A percentile compares a stretch with the other conserved stretches of the same genome.
Conservation (phyloP, 2,888 invertebrate genomes). For the Cheilosia vulpina region DNA sequence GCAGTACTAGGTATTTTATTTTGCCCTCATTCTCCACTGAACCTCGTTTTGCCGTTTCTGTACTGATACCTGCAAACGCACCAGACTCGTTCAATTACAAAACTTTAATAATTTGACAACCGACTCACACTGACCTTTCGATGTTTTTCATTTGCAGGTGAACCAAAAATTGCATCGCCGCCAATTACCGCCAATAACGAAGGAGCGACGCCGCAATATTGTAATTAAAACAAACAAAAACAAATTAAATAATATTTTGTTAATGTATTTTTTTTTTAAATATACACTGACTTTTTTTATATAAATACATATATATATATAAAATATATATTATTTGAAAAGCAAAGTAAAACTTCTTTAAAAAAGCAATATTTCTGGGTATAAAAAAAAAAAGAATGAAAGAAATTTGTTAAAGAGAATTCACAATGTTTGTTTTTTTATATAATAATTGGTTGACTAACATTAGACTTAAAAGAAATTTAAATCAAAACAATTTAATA, state of each 20-base stretch:
- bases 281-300: constrained; percentile 71
- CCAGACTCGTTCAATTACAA: too few relatives aligned
- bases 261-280: constrained; percentile 69
- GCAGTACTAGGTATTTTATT: too few relatives aligned
- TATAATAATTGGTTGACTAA: constrained; percentile 36
- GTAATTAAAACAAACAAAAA: constrained; percentile 78
- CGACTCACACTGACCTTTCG: neutral
- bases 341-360: constrained; percentile 48
- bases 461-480: constrained; percentile 28
- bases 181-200: constrained; percentile 78
- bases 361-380: constrained; percentile 65
- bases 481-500: constrained; percentile 25
- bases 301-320: constrained; percentile 39
- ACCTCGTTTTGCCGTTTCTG: too few relatives aligned
- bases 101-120: neutral
- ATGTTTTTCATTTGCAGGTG: constrained; percentile 78
- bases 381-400: constrained; percentile 26
- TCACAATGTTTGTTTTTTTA: constrained; percentile 18
- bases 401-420: constrained; percentile 45
- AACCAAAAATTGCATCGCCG: constrained; percentile 81
- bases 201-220: constrained; percentile 81
- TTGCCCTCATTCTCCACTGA: too few relatives aligned
- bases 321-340: constrained; percentile 56
- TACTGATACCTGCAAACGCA: too few relatives aligned
- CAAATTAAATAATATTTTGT: constrained; percentile 65